Base-by-base conservation (phyloP, 2,888 invertebrate species). In the Andrena hattorfiana region DNA sequence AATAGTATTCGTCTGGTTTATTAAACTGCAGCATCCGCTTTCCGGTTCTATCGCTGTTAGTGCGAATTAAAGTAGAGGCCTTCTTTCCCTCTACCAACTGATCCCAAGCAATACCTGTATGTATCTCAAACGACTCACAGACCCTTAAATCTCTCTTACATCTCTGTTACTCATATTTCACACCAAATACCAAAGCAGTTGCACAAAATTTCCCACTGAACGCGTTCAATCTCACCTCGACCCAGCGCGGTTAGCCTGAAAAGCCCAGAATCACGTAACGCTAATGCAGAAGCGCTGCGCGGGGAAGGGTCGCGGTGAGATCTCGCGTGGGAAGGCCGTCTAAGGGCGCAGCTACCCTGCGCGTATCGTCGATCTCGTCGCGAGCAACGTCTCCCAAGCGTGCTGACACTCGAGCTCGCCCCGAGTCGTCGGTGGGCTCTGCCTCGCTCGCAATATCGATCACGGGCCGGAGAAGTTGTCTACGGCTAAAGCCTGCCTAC, bases 361-460 rank as follows among this genome's bases (percentile, higher is more conserved):
- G 42, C 42, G 42, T 23, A 62, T 63, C 70, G 75, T 51, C 6
- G 28, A 54, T 71, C 42, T 71, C 28, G 35, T n/a, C 8, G 28
- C 7, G 23, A 23, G 8, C 23, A n/a, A n/a, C 67, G 62, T 59
- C 72, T 35, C n/a, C 20, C 30, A 20, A 28, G 56, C 62, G 35
- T 35, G 76, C 60, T 60, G 72, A 72, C 73, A 42, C 68, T 30
- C 59, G 13, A 60, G 30, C 51, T 42, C 62, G 51, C 30, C 42
- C 20, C 6, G 64, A 49, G 51, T 23, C 51, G 71, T 56, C 63
- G 54, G 20, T 8, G 2, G 8, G 59, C 69, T 60, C 70, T 66
- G 42, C 67, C 67, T 56, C 72, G 59, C 63, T 67, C 30, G 77
- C 63, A 68, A 70, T 85, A 88, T 88, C 80, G 89, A 88, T 88